phyloP scores from a whole-genome alignment of 2,888 invertebrate species.

The Andrena marginata region DNA sequence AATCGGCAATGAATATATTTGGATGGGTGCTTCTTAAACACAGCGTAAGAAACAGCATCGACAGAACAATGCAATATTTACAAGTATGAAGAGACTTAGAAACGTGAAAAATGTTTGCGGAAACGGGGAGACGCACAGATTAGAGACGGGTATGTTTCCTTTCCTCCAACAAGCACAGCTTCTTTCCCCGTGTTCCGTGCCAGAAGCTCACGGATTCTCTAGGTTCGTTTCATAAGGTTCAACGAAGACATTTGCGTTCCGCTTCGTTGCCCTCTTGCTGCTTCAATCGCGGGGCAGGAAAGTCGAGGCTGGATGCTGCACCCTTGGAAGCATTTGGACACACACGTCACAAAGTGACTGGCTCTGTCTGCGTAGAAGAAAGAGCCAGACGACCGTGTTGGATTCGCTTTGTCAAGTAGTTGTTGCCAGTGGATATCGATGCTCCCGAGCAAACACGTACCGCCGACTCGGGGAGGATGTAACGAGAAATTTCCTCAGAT shows the following conservation, averaged over 20 bases:
- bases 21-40: too few relatives aligned
- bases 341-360: conserved; percentile 34
- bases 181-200: background rate
- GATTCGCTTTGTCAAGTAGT: conserved; percentile 60
- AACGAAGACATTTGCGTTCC: conserved; percentile 68
- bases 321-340: conserved; percentile 35
- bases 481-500: conserved; percentile 59
- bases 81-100: too few relatives aligned
- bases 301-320: conserved; percentile 33
- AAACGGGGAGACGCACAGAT: too few relatives aligned
- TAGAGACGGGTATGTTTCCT: background rate
- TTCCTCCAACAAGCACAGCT: conserved; percentile 9
- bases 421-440: conserved; percentile 56
- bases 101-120: too few relatives aligned
- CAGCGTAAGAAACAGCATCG: too few relatives aligned
- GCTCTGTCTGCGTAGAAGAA: conserved; percentile 13
- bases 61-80: too few relatives aligned
- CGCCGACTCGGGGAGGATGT: conserved; percentile 34
- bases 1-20: too few relatives aligned
- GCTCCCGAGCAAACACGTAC: conserved; percentile 58
- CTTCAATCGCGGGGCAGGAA: conserved; percentile 47
- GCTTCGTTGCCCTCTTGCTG: conserved; percentile 65
- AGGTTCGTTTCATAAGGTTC: conserved; percentile 64
- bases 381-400: conserved; percentile 20
- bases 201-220: conserved; percentile 29